Evolutionary conservation across 2,888 invertebrate genomes (phyloP).

Genomic region (Agapostemon virescens): DNA sequence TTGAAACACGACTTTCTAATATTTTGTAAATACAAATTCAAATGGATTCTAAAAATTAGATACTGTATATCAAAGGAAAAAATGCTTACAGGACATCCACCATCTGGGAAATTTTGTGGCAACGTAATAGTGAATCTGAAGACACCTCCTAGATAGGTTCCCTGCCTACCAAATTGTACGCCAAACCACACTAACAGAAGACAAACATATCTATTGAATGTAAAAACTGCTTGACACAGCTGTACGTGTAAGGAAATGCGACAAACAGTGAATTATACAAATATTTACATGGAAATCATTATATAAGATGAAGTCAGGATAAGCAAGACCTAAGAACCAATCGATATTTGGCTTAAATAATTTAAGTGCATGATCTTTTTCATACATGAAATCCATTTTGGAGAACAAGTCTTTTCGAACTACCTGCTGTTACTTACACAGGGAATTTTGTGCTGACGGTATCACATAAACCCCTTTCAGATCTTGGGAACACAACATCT

Average conservation of each 20-base stretch:
- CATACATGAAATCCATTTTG: constrained; percentile 14
- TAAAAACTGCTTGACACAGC: background rate
- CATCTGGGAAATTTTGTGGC: constrained; percentile 93
- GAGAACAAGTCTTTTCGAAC: constrained; percentile 1
- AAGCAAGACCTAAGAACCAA: constrained; percentile 64
- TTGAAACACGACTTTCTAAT: constrained; percentile 91
- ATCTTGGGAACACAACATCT: constrained; percentile 92
- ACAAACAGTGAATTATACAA: constrained; percentile 45
- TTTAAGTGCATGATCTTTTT: constrained; percentile 20
- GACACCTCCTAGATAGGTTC: constrained; percentile 93
- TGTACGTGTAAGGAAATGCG: constrained; percentile 25
- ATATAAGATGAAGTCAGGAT: constrained; percentile 62
- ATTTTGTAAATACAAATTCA: constrained; percentile 57
- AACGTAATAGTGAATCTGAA: constrained; percentile 93
- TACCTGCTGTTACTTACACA: constrained; percentile 84
- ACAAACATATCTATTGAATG: constrained; percentile 28
- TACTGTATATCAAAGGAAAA: constrained; percentile 3
- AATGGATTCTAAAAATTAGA: background rate
- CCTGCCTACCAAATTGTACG: constrained; percentile 93
- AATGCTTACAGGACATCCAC: constrained; percentile 89
- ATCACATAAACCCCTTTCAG: constrained; percentile 95
- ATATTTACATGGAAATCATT: constrained; percentile 62
- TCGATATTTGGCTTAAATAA: constrained; percentile 44
- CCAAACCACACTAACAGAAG: constrained; percentile 92
- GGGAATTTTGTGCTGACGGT: constrained; percentile 91